Base-by-base conservation (phyloP, 2,113 vertebrate genomes). In the Atlantisia rogersi region DNA sequence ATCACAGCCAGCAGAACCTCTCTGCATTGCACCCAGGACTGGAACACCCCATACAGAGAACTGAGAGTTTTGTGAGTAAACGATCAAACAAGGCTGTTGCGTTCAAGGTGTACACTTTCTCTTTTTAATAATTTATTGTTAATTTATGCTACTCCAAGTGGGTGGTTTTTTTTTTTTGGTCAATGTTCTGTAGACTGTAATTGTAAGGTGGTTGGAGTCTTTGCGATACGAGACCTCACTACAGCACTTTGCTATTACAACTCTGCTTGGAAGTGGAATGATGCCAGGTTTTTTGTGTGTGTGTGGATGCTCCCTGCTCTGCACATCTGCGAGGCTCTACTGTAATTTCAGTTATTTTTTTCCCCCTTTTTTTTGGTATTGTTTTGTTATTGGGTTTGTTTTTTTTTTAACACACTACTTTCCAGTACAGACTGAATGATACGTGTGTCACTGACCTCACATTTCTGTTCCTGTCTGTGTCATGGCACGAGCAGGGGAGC, bases 1-100 rank as follows among this genome's bases (percentile, higher is more conserved):
- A 98, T 90, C 69, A 96, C 37, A 8, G 94, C 93, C 94, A 96
- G 97, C 92, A 97, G 97, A 96, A 96, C 95, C 96, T 97, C 64
- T 73, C 90, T 82, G 88, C 24, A 11, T 82, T 92, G 89, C 95
- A 94, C 91, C 92, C 90, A 78, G 89, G 91, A 94, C 92, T 97
- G 90, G 95, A 94, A 95, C 88, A 97, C 28, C 92, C 90, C 71
- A 56, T 24, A 46, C 67, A 73, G 88, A 85, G 82, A 64, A 42
- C 85, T 74, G 44, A 24, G 37, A 73, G 87, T 81, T 20, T 75
- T 60, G 87, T 63, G 71, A 95, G 65, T 78, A 81, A 68, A 80
- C 12, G 86, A 97, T 94, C 93, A 90, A 95, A 73, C 11, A 44
- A 29, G 26, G 21, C 37, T 20, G 70, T 76, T 39, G 42, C 70